Evolutionary conservation across 2,888 invertebrate genomes (phyloP).

Genomic region (Sesamia inferens): DNA sequence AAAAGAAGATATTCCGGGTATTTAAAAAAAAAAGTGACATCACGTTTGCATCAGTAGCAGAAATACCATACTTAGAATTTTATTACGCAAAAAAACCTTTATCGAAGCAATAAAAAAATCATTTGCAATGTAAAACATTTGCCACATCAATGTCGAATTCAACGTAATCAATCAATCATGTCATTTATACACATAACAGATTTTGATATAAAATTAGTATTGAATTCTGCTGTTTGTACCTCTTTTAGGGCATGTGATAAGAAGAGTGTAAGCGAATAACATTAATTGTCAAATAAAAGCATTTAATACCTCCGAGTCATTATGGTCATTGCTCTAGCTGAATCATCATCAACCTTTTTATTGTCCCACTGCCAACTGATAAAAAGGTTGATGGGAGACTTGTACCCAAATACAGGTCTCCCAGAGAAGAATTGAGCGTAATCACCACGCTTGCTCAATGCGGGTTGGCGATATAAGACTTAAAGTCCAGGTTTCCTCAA

Average conservation of each 20-base stretch:
- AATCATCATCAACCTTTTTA: not conserved
- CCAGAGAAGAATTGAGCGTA: no score
- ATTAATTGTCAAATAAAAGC: not conserved
- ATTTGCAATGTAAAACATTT: not conserved
- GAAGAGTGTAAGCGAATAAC: not conserved
- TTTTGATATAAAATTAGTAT: not conserved
- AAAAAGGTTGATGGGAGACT: no score
- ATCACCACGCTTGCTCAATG: no score
- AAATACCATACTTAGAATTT: not conserved
- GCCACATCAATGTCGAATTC: slow-evolving; percentile 1
- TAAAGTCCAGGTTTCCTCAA: no score
- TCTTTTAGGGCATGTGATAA: not conserved
- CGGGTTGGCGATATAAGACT: no score
- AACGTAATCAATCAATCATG: slow-evolving; percentile 14
- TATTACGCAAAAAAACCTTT: not conserved
- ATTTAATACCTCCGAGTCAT: not conserved
- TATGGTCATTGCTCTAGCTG: not conserved
- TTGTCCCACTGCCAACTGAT: no score
- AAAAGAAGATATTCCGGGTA: not conserved
- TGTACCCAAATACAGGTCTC: no score
- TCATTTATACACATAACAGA: not conserved
- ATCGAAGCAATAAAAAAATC: not conserved
- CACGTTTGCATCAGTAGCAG: not conserved
- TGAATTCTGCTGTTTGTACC: slow-evolving; percentile 7
- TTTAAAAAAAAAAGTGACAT: not conserved